Evolutionary conservation across 2,888 invertebrate genomes (phyloP).

Genomic region (Nemapogon koenigi): DNA sequence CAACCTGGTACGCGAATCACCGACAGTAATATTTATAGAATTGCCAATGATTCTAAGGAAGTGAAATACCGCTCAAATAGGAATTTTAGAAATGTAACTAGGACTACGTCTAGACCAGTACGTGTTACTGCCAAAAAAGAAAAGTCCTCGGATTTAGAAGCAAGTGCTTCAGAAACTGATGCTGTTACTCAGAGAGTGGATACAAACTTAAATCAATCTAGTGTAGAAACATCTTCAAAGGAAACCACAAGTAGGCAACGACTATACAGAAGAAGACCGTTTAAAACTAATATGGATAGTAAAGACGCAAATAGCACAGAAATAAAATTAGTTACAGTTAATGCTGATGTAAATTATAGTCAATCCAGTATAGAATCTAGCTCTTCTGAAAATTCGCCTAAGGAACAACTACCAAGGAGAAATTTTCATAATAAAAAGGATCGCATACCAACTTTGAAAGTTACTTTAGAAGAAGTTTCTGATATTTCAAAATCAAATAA

Average conservation of each 20-base stretch:
- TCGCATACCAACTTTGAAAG: no score
- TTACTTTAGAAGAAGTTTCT: no score
- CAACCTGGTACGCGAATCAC: constrained; percentile 21
- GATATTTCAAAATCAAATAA: no score
- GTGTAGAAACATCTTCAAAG: constrained; percentile 16
- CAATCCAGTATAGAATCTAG: constrained; percentile 19
- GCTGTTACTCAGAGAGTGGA: constrained; percentile 33
- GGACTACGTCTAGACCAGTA: constrained; percentile 20
- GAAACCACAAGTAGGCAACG: constrained; percentile 15
- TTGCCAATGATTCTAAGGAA: not conserved
- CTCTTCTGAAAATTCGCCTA: constrained; percentile 17
- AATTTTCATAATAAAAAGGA: no score
- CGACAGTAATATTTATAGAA: not conserved
- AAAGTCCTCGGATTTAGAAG: constrained; percentile 18
- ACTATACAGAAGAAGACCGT: no score
- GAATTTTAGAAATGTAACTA: constrained; percentile 26
- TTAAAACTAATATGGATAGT: no score
- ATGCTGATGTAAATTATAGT: constrained; percentile 34
- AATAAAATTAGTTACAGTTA: constrained; percentile 31
- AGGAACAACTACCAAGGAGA: no score
- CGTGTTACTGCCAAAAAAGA: constrained; percentile 20
- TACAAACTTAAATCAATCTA: constrained; percentile 29
- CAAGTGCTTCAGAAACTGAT: constrained; percentile 25
- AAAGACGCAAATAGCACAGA: constrained; percentile 21
- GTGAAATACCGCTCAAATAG: constrained; percentile 36